phyloP scores from a whole-genome alignment of 2,113 vertebrate genomes.

The Neolamprologus tretocephalus region DNA sequence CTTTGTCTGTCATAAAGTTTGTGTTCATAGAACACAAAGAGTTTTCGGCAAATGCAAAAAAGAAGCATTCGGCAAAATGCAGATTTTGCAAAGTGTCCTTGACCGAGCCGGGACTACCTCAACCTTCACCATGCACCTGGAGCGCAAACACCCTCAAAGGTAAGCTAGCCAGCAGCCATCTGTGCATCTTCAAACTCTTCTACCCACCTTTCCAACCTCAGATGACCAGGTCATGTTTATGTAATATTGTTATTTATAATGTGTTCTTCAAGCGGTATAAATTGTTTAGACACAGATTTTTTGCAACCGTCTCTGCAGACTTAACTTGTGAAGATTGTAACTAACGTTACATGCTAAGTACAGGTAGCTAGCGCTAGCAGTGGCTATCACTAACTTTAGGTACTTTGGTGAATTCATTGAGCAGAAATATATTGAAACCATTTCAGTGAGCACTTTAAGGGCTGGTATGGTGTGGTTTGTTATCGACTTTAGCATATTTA shows the following conservation, averaged over 20 bases:
- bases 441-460: too few species aligned
- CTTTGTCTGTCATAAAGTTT: neutral
- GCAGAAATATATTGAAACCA: too few species aligned
- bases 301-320: accelerated
- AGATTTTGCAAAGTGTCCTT: neutral
- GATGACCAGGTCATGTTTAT: neutral
- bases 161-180: neutral
- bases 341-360: neutral
- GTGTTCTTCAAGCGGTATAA: accelerated
- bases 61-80: neutral
- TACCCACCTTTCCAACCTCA: accelerated
- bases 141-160: neutral
- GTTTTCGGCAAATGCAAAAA: accelerated
- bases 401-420: too few species aligned
- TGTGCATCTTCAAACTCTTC: accelerated
- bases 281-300: accelerated
- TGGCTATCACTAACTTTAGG: too few species aligned
- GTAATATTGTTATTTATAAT: neutral
- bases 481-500: too few species aligned
- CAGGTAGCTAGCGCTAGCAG: too few species aligned
- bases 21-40: neutral
- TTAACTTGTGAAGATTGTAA: neutral
- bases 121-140: neutral
- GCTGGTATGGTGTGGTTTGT: too few species aligned
- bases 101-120: neutral